Percentiles rank a stretch among this genome's conserved stretches.
phyloP scores from a whole-genome alignment of 2,888 invertebrate species.

The Drosophila percnosoma region DNA sequence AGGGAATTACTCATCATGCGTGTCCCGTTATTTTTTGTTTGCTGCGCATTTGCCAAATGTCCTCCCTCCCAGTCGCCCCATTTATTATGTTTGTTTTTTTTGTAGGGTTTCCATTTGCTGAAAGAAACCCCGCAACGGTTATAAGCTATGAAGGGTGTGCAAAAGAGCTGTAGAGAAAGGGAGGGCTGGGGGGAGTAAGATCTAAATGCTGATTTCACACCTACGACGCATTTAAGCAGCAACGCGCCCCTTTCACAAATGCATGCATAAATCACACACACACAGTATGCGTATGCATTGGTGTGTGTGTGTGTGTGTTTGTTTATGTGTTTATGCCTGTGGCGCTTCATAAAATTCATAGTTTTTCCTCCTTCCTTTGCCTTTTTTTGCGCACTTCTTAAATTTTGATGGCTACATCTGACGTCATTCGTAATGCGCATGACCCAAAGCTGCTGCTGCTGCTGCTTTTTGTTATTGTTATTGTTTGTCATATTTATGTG shows the following conservation, averaged over 20 bases:
- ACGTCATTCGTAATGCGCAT: conserved; percentile 77
- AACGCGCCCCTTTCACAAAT: conserved; percentile 28
- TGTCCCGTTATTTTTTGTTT: conserved; percentile 31
- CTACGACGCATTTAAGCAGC: conserved; percentile 54
- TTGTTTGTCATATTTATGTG: conserved; percentile 61
- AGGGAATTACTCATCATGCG: conserved; percentile 45
- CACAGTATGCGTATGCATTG: conserved; percentile 25
- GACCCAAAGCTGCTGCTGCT: conserved; percentile 60
- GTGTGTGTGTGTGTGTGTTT: conserved; percentile 2
- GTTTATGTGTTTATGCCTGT: conserved; percentile 35
- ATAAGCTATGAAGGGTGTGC: conserved; percentile 24
- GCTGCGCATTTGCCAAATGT: conserved; percentile 62
- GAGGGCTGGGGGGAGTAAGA: neutral
- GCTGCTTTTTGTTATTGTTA: conserved; percentile 36
- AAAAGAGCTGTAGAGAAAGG: neutral
- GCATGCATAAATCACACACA: conserved; percentile 60
- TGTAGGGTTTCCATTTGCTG: conserved; percentile 59
- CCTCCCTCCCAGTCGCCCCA: neutral
- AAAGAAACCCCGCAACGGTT: conserved; percentile 64
- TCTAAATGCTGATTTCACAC: conserved; percentile 58
- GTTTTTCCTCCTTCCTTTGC: conserved; percentile 41
- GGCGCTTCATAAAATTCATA: conserved; percentile 58
- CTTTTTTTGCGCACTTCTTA: conserved; percentile 74
- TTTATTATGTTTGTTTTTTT: conserved; percentile 14
- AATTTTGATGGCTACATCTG: conserved; percentile 75